A percentile compares a stretch with the other conserved stretches of the same genome.
These are phyloP conservation scores for Tragelaphus scriptus DNA, from an alignment of 2,113 vertebrate species.

Conservation along the genomic window DNA sequence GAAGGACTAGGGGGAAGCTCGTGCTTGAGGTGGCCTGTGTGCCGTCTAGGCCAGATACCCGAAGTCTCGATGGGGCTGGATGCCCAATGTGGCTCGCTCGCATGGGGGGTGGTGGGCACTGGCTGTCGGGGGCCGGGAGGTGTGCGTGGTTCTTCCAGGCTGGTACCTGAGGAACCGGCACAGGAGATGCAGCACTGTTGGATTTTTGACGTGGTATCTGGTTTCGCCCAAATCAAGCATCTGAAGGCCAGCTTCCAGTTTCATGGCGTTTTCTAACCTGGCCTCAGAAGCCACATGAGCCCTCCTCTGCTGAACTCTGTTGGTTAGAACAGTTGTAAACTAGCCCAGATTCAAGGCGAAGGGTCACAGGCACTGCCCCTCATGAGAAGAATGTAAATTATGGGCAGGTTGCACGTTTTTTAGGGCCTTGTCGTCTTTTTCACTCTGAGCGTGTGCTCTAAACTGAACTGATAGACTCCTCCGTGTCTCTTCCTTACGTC, in stretches of 20 bases:
- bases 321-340: not conserved
- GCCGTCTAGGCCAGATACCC: not conserved
- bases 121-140: not conserved
- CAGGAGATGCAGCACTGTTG: fast-evolving
- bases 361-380: not conserved
- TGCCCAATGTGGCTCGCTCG: not conserved
- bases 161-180: not conserved
- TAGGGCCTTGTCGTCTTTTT: not conserved
- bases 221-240: not conserved
- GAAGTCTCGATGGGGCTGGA: not conserved
- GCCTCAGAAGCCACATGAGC: not conserved
- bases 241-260: not conserved
- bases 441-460: not conserved
- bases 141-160: not conserved
- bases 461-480: not conserved
- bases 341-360: not conserved
- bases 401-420: not conserved
- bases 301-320: not conserved
- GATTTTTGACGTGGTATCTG: not conserved
- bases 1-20: not conserved
- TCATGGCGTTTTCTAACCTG: not conserved
- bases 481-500: not conserved
- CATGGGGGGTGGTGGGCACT: no score
- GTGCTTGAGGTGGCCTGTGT: not conserved
- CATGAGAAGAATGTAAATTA: not conserved